Base-by-base conservation (phyloP, 2,113 vertebrate genomes). In the Arizona elegans region DNA sequence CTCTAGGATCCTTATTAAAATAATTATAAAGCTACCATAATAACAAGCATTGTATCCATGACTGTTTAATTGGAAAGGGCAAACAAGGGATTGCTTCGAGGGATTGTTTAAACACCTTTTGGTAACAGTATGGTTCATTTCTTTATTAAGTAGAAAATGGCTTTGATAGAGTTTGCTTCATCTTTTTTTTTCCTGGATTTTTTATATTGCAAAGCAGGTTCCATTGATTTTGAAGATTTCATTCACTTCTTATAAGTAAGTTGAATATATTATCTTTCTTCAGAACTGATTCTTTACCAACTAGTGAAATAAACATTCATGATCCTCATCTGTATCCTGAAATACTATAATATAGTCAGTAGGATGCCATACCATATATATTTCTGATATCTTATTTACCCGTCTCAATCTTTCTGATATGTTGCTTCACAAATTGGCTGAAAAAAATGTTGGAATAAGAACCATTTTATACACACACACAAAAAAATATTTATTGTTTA, bases 51-150 rank as follows among this genome's bases (percentile, higher is more conserved):
- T 38, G 26, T 91, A 88, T 52, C 65, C 85, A 91, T 91, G 92
- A n/a, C 89, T 24, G 65, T 59, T 87, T 91, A 93, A 55, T 93
- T 55, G 58, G 52, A 81, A 91, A 93, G 26, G 33, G 86, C 88
- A 91, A 91, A 88, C 91, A 91, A 26, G 59, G 47, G 47, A 50
- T 33, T 91, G 53, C 33, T 56, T 53, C 85, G 75, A 91, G 85
- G 54, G 58, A 55, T 52, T 87, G 87, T 52, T 62, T 86, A 52
- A 23, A 43, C 50, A 56, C 13, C 23, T 26, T 86, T 86, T 65
- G 47, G 43, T 53, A 38, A 87, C 13, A 54, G n/a, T 86, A 26
- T 33, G 59, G 56, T 11, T 50, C 29, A 33, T 17, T 65, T 90
- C 15, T 50, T 52, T 50, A 65, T 62, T 47, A 33, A 58, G 70